Percentiles rank a stretch among this genome's conserved stretches.
Evolutionary conservation across 2,797 vertebrate genomes (phyloP).

Genomic region (Fistularia tabacaria): DNA sequence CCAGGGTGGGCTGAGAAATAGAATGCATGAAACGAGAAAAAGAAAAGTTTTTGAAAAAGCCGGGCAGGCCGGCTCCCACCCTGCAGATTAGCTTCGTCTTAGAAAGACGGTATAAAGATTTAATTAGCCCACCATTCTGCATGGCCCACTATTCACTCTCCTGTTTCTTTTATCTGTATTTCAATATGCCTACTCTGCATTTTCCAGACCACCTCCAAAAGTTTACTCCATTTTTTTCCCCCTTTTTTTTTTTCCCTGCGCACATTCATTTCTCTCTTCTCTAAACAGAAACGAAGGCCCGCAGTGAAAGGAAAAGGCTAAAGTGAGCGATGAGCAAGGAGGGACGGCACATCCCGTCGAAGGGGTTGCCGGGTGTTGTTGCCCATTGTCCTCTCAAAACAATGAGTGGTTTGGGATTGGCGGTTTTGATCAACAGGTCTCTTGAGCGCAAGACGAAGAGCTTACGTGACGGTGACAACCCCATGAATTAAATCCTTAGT

Average conservation of each 20-base stretch:
- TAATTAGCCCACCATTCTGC: constrained; percentile 66
- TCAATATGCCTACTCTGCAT: constrained; percentile 71
- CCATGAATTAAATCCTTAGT: no score
- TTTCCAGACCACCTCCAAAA: constrained; percentile 68
- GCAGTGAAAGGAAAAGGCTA: not conserved
- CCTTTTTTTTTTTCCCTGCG: constrained; percentile 40
- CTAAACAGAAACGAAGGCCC: no score
- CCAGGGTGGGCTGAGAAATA: constrained; percentile 51
- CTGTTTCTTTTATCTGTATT: constrained; percentile 66
- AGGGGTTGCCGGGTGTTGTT: no score
- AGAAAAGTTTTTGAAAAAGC: constrained; percentile 51
- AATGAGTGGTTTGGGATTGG: no score
- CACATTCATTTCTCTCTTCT: constrained; percentile 22
- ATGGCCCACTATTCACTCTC: constrained; percentile 46
- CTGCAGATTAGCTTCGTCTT: constrained; percentile 60
- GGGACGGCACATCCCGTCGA: no score
- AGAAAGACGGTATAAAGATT: constrained; percentile 68
- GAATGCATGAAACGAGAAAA: constrained; percentile 39
- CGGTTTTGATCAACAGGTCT: no score
- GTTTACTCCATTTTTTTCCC: constrained; percentile 20
- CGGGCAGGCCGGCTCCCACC: constrained; percentile 51
- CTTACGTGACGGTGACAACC: no score
- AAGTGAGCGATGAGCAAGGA: no score
- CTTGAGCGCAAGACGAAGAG: no score
- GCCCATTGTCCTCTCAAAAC: no score